These are phyloP conservation scores for Athrips mouffetella DNA, from an alignment of 2,888 invertebrate genomes.

Conservation along the genomic window DNA sequence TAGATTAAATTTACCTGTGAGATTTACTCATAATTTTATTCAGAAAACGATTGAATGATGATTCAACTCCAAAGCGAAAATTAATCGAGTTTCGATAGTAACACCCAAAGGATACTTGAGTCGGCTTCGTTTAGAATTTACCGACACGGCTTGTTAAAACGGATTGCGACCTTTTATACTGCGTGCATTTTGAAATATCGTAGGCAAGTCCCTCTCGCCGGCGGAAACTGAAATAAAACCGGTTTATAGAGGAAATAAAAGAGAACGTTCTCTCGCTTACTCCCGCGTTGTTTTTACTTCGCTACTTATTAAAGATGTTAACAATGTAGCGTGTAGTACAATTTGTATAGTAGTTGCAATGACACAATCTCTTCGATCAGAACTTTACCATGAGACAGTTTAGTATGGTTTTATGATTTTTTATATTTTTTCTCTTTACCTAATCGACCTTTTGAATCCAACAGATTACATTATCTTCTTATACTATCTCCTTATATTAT, in stretches of 20 bases:
- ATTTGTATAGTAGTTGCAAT: background rate
- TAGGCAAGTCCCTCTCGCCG: slow-evolving; percentile 4
- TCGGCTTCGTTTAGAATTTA: slow-evolving; percentile 25
- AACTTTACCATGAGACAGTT: no score
- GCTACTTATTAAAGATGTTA: slow-evolving; percentile 5
- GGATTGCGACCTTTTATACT: slow-evolving; percentile 21
- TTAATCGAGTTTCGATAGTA: slow-evolving; percentile 9
- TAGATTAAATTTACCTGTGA: no score
- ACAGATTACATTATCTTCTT: no score
- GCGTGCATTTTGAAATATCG: slow-evolving; percentile 21
- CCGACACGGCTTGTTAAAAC: slow-evolving; percentile 22
- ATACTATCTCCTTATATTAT: no score
- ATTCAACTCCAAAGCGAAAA: no score
- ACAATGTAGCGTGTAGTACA: slow-evolving; percentile 3
- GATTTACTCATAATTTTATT: no score
- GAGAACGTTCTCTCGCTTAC: slow-evolving; percentile 4
- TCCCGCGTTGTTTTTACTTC: slow-evolving; percentile 5
- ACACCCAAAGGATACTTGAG: slow-evolving; percentile 6
- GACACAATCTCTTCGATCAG: no score
- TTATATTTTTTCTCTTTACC: no score
- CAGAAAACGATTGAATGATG: no score
- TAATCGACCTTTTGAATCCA: no score
- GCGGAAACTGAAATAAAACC: slow-evolving; percentile 7
- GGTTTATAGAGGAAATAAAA: slow-evolving; percentile 11
- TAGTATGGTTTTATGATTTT: no score